Evolutionary conservation across 1,140 invertebrate genomes (phyloP), one percentile per base, ranked within the genome.

Genomic region (Drosophila varians): DNA sequence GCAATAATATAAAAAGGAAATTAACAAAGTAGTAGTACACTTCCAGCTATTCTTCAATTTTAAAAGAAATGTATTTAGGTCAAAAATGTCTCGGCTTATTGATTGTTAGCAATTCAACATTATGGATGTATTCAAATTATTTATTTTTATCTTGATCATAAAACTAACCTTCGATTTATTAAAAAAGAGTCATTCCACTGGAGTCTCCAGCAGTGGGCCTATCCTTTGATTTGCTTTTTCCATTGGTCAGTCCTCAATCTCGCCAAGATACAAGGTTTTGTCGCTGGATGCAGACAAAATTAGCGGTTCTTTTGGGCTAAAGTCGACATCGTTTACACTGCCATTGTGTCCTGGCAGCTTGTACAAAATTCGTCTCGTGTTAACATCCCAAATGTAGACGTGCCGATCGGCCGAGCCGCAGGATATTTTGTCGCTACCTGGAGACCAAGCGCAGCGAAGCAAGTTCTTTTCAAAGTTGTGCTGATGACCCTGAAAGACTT

Each of bases 391-490:
- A 43, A 99, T 93, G 91, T 99, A 99, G 6, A 99, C 96, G 92
- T 96, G 98, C 43, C 99, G 93, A 92, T 99, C 99, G 2, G 98
- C 95, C 6, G 98, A 99, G 0, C 99, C 99, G 0, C 96, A 95
- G 2, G 96, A 94, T 23, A 87, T 97, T 92, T 96, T 95, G 43
- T 94, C 95, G 2, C 97, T 97, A 92, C 98, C 97, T 1, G 94
- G 93, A 1, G 97, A 96, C 98, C 98, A 99, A 0, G 95, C 92
- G 91, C 97, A 98, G 12, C 96, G 92, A 14, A 99, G 91, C 42
- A 99, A 92, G 91, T 97, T 97, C 92, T 98, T 99, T 93, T 99
- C 98, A 93, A 99, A 99, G 92, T 99, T 99, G 92, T 99, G 98
- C 83, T 98, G 97, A 93, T 99, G 97, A 0, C 98, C 98, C 21